A percentile compares a stretch with the other conserved stretches of the same genome.
phyloP scores from a whole-genome alignment of 2,797 vertebrate species.

The Somateria mollissima region DNA sequence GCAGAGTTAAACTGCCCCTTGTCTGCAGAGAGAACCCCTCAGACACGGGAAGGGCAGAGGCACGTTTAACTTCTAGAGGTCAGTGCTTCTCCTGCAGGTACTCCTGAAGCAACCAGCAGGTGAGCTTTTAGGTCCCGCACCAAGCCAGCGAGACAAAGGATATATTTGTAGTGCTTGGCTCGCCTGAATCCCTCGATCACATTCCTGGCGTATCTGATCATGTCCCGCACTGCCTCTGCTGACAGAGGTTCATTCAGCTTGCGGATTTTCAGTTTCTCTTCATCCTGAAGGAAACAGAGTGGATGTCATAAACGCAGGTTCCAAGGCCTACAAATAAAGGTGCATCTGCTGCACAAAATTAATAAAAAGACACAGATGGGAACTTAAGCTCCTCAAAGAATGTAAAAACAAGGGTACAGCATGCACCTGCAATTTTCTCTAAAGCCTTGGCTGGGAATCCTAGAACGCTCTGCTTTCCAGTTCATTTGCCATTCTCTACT shows the following conservation, averaged over 20 bases:
- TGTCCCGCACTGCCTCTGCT: slow-evolving; percentile 83
- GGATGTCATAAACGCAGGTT: slow-evolving; percentile 9
- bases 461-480: background rate
- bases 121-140: background rate
- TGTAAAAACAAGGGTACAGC: slow-evolving; percentile 17
- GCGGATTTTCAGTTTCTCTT: slow-evolving; percentile 87
- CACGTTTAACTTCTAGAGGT: background rate
- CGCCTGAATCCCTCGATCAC: slow-evolving; percentile 90
- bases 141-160: slow-evolving; percentile 80
- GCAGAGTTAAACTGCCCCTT: background rate
- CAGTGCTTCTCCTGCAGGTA: background rate
- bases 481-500: slow-evolving; percentile 3
- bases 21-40: background rate
- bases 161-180: slow-evolving; percentile 91
- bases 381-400: slow-evolving; percentile 42
- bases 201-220: slow-evolving; percentile 89
- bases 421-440: slow-evolving; percentile 31
- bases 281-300: slow-evolving; percentile 82
- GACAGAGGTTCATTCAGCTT: slow-evolving; percentile 81
- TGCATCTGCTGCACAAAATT: slow-evolving; percentile 47
- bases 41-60: background rate
- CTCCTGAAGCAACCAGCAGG: background rate
- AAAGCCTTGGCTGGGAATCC: slow-evolving; percentile 17
- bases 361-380: slow-evolving; percentile 25
- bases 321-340: slow-evolving; percentile 8